These are phyloP conservation scores for Caerostris darwini DNA, from an alignment of 1,140 invertebrate species.

Conservation along the genomic window DNA sequence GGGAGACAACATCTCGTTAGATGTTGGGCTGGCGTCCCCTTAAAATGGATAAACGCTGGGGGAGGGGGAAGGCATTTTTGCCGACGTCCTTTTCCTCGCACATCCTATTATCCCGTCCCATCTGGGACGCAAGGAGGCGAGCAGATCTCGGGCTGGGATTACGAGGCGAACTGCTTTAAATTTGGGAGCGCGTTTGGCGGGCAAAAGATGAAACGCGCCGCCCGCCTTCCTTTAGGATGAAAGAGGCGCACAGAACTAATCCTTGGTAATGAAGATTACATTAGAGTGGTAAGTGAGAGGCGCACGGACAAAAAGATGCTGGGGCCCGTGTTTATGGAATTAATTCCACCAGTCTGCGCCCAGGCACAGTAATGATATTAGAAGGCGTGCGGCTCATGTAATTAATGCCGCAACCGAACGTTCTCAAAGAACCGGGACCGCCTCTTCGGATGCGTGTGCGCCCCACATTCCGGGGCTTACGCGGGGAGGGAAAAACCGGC, in stretches of 20 bases:
- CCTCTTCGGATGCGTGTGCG: too few species aligned
- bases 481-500: not conserved
- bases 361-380: constrained; percentile 76
- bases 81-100: constrained; percentile 39
- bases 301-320: constrained; percentile 71
- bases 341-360: constrained; percentile 73
- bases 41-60: constrained; percentile 71
- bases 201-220: constrained; percentile 65
- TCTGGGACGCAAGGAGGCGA: constrained; percentile 66
- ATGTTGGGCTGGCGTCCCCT: not conserved
- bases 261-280: constrained; percentile 78
- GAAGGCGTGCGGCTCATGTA: constrained; percentile 73
- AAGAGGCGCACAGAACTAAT: constrained; percentile 70
- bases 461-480: not conserved
- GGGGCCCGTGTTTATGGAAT: constrained; percentile 76
- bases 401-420: constrained; percentile 66
- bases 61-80: constrained; percentile 65
- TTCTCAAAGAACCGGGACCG: constrained; percentile 55
- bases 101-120: constrained; percentile 77
- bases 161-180: constrained; percentile 72
- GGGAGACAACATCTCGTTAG: constrained; percentile 71
- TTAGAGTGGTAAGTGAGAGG: constrained; percentile 75
- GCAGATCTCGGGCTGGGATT: constrained; percentile 71
- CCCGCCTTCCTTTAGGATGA: constrained; percentile 66
- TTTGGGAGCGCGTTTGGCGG: constrained; percentile 73